A percentile compares a stretch with the other conserved stretches of the same genome.
Conservation (phyloP, 2,113 vertebrate species). For the Salvator merianae region DNA sequence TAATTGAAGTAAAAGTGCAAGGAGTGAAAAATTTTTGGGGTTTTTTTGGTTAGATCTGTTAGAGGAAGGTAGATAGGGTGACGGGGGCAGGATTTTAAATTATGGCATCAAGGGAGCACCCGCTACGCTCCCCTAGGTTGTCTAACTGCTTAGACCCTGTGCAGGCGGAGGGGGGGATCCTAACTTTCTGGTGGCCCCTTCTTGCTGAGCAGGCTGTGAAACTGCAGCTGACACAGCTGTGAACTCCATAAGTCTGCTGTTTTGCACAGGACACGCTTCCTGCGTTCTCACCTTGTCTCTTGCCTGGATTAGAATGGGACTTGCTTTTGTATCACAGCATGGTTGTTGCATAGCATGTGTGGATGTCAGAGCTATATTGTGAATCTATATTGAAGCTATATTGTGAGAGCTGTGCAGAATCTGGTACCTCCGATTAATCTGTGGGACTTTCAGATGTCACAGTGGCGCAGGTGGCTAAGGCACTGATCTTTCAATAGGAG, state of each 20-base stretch:
- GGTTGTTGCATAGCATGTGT: not conserved
- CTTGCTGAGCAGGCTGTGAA: not conserved
- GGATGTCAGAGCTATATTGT: not conserved
- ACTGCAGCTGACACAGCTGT: not conserved
- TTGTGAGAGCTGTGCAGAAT: not conserved
- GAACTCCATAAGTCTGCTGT: not conserved
- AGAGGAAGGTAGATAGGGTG: not conserved
- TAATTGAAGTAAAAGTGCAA: no score
- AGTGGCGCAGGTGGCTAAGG: no score
- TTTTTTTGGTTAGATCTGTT: not conserved
- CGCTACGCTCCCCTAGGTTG: no score
- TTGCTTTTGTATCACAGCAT: not conserved
- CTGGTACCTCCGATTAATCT: not conserved
- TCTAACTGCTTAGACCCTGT: no score
- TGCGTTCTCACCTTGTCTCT: not conserved
- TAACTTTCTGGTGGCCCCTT: not conserved
- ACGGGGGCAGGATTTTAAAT: not conserved
- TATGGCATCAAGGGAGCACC: not conserved
- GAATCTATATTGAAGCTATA: not conserved
- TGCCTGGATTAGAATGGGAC: not conserved
- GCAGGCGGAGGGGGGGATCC: no score
- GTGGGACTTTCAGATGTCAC: not conserved
- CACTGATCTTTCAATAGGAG: no score
- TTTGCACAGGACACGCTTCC: not conserved
- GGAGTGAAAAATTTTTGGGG: not conserved